Conservation (phyloP, 2,113 vertebrate genomes). For the Oncorhynchus mykiss region DNA sequence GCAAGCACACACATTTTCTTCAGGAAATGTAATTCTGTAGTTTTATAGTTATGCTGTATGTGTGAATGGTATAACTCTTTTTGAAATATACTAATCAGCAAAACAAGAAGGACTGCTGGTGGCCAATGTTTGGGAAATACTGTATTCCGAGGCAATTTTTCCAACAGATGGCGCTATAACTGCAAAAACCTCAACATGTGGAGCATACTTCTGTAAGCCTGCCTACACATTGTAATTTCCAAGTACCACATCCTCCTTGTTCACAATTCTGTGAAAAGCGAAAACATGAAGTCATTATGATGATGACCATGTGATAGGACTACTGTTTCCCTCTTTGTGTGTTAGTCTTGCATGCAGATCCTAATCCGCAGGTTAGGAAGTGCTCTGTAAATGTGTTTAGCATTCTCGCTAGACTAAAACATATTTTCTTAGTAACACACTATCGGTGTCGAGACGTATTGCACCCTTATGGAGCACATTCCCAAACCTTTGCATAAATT, state of each 20-base stretch:
- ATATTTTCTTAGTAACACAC: too few relatives aligned
- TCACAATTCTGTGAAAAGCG: neutral
- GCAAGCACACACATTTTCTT: too few relatives aligned
- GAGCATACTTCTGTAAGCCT: too few relatives aligned
- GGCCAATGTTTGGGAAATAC: neutral
- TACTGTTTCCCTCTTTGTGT: neutral
- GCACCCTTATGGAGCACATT: neutral
- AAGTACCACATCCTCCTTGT: neutral
- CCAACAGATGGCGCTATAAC: conserved; percentile 58
- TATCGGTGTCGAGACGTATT: too few relatives aligned
- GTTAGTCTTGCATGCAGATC: neutral
- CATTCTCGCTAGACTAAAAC: too few relatives aligned
- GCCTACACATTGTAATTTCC: neutral
- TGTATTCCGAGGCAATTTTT: conserved; percentile 14
- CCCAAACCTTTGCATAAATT: conserved; percentile 7
- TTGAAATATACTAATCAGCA: neutral
- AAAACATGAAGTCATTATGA: conserved; percentile 2
- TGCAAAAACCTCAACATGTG: conserved; percentile 4
- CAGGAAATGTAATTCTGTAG: too few relatives aligned
- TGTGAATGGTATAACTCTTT: conserved; percentile 11
- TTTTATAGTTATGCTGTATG: neutral
- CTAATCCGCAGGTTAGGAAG: too few relatives aligned
- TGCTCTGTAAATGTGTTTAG: too few relatives aligned
- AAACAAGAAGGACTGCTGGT: conserved; percentile 22
- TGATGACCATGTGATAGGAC: neutral